A percentile compares a stretch with the other conserved stretches of the same genome.
phyloP scores from a whole-genome alignment of 1,140 invertebrate species.

The Lutraria rhynchaena region DNA sequence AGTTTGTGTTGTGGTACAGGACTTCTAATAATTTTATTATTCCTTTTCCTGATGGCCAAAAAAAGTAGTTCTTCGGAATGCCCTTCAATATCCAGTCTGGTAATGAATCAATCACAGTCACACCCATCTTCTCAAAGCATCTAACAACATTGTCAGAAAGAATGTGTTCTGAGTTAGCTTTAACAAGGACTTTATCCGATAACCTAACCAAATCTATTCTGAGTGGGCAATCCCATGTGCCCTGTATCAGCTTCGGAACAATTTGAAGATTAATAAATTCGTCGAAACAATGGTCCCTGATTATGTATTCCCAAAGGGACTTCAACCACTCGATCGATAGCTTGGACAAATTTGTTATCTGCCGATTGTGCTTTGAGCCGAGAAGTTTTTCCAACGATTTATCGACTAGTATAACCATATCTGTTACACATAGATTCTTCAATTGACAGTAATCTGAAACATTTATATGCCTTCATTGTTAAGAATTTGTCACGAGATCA shows the following conservation, averaged over 20 bases:
- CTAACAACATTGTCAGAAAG: background rate
- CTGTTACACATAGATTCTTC: too few species aligned
- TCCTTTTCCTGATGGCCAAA: background rate
- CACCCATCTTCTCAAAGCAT: background rate
- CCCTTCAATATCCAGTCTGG: conserved; percentile 3
- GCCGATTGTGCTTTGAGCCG: too few species aligned
- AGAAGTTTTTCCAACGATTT: too few species aligned
- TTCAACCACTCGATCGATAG: too few species aligned
- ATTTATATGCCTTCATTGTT: too few species aligned
- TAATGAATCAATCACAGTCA: background rate
- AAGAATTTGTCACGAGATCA: too few species aligned
- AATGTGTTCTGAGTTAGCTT: background rate
- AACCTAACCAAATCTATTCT: background rate
- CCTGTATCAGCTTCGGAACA: background rate
- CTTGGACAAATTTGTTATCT: too few species aligned
- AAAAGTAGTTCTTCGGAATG: background rate
- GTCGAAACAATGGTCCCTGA: too few species aligned
- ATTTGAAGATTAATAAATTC: background rate
- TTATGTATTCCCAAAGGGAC: too few species aligned
- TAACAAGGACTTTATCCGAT: conserved; percentile 1
- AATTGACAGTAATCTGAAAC: too few species aligned
- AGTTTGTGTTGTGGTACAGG: background rate
- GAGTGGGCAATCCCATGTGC: background rate
- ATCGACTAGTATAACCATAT: too few species aligned
- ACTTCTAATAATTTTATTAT: conserved; percentile 1